A percentile compares a stretch with the other conserved stretches of the same genome.
These are phyloP conservation scores for Mythimna loreyi DNA, from an alignment of 2,888 invertebrate genomes.

Conservation along the genomic window DNA sequence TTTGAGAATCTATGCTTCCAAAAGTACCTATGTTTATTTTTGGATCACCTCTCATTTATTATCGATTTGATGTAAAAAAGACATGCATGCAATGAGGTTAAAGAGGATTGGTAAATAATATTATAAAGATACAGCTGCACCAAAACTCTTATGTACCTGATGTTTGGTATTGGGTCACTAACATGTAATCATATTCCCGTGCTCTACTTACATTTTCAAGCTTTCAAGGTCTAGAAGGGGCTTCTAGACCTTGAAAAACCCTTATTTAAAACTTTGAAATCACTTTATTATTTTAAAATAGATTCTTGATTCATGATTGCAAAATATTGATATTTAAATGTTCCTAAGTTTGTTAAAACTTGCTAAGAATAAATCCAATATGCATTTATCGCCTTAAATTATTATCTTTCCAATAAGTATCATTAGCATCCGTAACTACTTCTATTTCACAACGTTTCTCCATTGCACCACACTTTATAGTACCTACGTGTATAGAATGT, in stretches of 20 bases:
- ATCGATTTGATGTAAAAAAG: too few relatives aligned
- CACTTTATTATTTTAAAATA: not conserved
- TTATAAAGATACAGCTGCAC: not conserved
- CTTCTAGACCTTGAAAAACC: not conserved
- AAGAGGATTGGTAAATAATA: not conserved
- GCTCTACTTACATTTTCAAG: too few relatives aligned
- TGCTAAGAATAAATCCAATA: not conserved
- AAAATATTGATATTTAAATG: not conserved
- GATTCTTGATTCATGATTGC: not conserved
- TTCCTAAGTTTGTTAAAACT: not conserved
- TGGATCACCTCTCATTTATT: not conserved
- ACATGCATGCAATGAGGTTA: too few relatives aligned
- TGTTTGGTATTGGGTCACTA: not conserved
- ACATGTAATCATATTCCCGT: not conserved
- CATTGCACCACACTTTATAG: slow-evolving; percentile 60
- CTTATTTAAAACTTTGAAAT: not conserved
- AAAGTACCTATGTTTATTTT: not conserved
- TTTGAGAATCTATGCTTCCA: not conserved
- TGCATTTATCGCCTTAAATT: slow-evolving; percentile 15
- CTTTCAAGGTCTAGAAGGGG: too few relatives aligned
- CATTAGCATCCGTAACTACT: slow-evolving; percentile 42
- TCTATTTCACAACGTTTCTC: slow-evolving; percentile 54
- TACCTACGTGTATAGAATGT: slow-evolving; percentile 69
- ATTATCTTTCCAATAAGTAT: slow-evolving; percentile 46
- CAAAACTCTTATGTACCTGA: not conserved